phyloP scores from a whole-genome alignment of 2,113 vertebrate species.

The Dendrocopos noguchii region DNA sequence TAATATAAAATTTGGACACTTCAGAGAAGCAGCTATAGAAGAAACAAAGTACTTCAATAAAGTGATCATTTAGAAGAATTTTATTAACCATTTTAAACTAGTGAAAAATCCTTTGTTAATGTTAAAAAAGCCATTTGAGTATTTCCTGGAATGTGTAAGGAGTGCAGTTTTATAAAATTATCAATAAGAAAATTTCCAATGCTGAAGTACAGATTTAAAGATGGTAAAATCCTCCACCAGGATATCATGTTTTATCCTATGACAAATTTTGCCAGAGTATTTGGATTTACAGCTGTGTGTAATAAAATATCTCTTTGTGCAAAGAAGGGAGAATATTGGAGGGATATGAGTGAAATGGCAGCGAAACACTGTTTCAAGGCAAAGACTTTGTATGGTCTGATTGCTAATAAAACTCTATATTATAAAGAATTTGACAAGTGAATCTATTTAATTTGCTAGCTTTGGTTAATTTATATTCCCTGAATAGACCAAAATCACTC shows the following conservation, averaged over 20 bases:
- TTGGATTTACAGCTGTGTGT: not conserved
- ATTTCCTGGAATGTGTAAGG: not conserved
- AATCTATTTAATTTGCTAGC: not conserved
- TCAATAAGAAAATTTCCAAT: not conserved
- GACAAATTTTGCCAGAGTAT: not conserved
- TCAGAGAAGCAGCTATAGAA: not conserved
- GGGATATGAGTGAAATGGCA: not conserved
- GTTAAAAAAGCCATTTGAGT: not conserved
- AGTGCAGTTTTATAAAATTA: not conserved
- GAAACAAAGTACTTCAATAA: not conserved
- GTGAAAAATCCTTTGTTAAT: no score
- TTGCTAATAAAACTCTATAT: not conserved
- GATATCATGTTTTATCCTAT: not conserved
- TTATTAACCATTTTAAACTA: not conserved
- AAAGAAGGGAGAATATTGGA: not conserved
- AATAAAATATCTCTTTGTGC: not conserved
- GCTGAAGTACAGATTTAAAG: not conserved
- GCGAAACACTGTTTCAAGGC: not conserved
- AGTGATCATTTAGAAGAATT: not conserved
- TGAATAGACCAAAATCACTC: accelerated
- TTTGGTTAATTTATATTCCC: not conserved
- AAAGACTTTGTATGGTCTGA: not conserved
- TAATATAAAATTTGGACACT: not conserved
- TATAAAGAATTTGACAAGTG: not conserved
- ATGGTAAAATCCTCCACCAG: not conserved